Evolutionary conservation across 2,113 vertebrate species (phyloP).

Genomic region (Mesembrinibis cayennensis): DNA sequence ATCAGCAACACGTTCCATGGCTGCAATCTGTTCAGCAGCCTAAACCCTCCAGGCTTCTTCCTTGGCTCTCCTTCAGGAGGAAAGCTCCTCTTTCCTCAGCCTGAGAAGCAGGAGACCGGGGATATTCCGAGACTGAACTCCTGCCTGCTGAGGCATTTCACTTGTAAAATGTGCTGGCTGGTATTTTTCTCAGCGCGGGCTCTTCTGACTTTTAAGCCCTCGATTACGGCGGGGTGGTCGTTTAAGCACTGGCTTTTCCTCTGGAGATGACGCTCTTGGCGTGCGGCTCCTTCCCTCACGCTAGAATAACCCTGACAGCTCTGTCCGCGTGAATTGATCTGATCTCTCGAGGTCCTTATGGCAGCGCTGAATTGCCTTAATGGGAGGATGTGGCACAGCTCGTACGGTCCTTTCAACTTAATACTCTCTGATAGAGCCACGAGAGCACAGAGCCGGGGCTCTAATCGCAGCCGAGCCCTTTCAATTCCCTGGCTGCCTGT

Average conservation of each 20-base stretch:
- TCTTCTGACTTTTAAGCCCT: conserved; percentile 29
- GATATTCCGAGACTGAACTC: conserved; percentile 8
- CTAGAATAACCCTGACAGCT: background rate
- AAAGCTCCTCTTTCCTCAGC: conserved; percentile 33
- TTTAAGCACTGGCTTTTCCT: conserved; percentile 11
- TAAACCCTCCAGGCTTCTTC: conserved; percentile 5
- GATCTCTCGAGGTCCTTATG: background rate
- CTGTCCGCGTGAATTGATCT: background rate
- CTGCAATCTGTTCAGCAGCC: conserved; percentile 48
- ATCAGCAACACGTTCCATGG: background rate
- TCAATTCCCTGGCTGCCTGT: background rate
- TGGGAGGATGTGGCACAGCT: background rate
- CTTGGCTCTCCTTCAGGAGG: conserved; percentile 56
- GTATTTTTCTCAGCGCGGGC: background rate
- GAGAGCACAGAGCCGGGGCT: background rate
- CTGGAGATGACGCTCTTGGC: conserved; percentile 16
- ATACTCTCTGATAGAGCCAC: background rate
- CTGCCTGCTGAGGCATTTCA: conserved; percentile 62
- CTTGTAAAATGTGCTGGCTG: conserved; percentile 59
- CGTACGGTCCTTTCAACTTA: background rate
- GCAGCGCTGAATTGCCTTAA: background rate
- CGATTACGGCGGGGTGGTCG: background rate
- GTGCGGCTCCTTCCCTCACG: background rate
- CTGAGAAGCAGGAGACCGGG: background rate
- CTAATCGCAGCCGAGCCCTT: background rate